These are phyloP conservation scores for Mormyrops boulengeri DNA, from an alignment of 2,797 vertebrate species.

Conservation along the genomic window DNA sequence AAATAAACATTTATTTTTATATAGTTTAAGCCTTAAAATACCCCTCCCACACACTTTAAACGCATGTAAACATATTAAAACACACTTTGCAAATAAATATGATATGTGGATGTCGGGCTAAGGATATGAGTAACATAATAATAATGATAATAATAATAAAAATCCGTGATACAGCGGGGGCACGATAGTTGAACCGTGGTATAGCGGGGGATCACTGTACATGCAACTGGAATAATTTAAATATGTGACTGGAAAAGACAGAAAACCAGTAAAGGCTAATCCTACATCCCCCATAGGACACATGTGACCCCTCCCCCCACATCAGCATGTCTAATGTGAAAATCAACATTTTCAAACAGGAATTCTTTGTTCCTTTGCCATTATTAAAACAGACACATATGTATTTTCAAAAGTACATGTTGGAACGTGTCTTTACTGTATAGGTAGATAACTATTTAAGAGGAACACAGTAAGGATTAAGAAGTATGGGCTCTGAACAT, in stretches of 20 bases:
- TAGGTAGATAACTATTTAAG: neutral
- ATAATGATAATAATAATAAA: too few species aligned
- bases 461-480: neutral
- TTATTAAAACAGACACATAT: neutral
- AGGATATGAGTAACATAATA: too few species aligned
- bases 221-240: neutral
- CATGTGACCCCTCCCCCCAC: neutral
- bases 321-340: neutral
- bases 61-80: too few species aligned
- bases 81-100: too few species aligned
- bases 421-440: neutral
- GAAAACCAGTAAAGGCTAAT: neutral
- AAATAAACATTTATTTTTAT: too few species aligned
- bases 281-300: neutral
- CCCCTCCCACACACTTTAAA: too few species aligned
- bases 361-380: neutral
- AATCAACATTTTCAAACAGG: neutral
- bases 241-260: neutral
- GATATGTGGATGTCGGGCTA: too few species aligned
- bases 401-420: neutral
- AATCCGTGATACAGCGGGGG: too few species aligned
- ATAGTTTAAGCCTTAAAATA: too few species aligned
- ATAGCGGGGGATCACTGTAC: too few species aligned
- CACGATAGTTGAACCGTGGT: too few species aligned
- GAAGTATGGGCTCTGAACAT: neutral